Conservation (phyloP, 2,888 invertebrate genomes). For the Sinohyriopsis cumingii region DNA sequence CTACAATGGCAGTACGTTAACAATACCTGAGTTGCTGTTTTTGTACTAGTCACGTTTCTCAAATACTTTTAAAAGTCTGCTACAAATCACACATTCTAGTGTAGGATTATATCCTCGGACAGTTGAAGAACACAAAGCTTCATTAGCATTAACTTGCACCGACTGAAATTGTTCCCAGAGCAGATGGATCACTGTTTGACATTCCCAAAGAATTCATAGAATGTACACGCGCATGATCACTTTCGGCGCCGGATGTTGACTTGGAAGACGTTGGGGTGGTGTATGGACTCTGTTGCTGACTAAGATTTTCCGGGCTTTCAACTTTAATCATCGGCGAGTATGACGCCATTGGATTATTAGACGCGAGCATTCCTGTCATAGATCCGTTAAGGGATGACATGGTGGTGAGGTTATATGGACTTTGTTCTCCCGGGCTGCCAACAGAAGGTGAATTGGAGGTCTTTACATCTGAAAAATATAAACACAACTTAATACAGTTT, state of each 20-base stretch:
- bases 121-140: background rate
- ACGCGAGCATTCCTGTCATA: conserved; percentile 16
- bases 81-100: too few relatives aligned
- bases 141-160: conserved; percentile 28
- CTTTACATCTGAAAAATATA: conserved; percentile 40
- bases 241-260: conserved; percentile 37
- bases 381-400: conserved; percentile 28
- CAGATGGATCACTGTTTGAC: conserved; percentile 28
- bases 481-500: background rate
- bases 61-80: too few relatives aligned
- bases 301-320: conserved; percentile 44
- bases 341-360: conserved; percentile 16
- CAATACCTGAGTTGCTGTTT: too few relatives aligned
- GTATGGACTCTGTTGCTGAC: conserved; percentile 35
- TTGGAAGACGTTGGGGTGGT: conserved; percentile 35
- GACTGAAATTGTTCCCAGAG: conserved; percentile 41
- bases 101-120: too few relatives aligned
- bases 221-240: conserved; percentile 35
- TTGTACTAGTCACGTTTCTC: too few relatives aligned
- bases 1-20: too few relatives aligned
- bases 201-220: conserved; percentile 28
- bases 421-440: conserved; percentile 6
- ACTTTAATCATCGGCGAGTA: conserved; percentile 29
- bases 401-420: conserved; percentile 27
- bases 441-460: conserved; percentile 16